These are phyloP conservation scores for Corydoras maculifer DNA, from an alignment of 2,113 vertebrate genomes.

Conservation along the genomic window DNA sequence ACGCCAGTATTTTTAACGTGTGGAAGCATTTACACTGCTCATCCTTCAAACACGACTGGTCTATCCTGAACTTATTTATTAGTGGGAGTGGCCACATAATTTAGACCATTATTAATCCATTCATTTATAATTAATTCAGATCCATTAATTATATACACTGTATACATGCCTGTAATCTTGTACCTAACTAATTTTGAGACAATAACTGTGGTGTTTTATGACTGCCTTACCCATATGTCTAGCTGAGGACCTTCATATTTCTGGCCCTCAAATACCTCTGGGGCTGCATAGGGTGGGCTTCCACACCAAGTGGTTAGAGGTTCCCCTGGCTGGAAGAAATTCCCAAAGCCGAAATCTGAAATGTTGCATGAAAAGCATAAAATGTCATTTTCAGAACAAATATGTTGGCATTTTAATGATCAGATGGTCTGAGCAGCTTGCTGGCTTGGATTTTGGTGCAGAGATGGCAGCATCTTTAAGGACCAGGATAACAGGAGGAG, in stretches of 20 bases:
- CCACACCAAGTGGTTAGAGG: conserved; percentile 93
- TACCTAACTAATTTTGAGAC: no score
- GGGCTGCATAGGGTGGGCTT: conserved; percentile 94
- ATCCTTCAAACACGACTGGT: no score
- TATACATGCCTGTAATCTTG: no score
- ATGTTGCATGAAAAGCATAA: background rate
- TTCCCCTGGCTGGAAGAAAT: conserved; percentile 92
- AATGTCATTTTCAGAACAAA: background rate
- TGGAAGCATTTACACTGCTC: no score
- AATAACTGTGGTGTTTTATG: background rate
- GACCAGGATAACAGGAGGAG: background rate
- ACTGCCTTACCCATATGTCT: conserved; percentile 89
- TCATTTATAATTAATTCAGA: no score
- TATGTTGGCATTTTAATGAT: background rate
- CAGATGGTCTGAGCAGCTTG: background rate
- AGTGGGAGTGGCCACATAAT: no score
- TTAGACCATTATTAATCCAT: no score
- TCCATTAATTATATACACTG: no score
- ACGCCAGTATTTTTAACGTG: no score
- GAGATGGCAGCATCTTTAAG: background rate
- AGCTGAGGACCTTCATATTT: conserved; percentile 97
- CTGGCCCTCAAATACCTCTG: conserved; percentile 95
- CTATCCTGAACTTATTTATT: no score
- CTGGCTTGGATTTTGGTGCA: background rate
- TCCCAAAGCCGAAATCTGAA: conserved; percentile 97